Evolutionary conservation across 2,888 invertebrate genomes (phyloP).

Genomic region (Brenthis ino): DNA sequence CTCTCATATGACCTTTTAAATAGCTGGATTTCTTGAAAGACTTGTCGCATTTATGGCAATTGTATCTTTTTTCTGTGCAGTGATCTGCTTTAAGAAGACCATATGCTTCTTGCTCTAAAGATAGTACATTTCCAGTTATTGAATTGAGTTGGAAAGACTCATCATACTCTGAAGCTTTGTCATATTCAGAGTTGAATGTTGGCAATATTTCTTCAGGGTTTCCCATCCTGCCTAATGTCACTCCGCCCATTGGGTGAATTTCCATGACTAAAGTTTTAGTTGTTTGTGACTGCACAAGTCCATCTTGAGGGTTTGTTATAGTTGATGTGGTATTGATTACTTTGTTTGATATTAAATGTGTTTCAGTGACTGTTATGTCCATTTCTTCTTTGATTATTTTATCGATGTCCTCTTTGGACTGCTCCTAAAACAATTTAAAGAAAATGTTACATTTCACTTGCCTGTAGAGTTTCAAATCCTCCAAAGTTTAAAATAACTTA

Average conservation of each 20-base stretch:
- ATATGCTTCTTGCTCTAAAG: slow-evolving; percentile 72
- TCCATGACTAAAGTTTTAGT: slow-evolving; percentile 72
- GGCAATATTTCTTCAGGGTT: slow-evolving; percentile 71
- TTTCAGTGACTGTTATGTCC: slow-evolving; percentile 64
- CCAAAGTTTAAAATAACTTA: too few species aligned
- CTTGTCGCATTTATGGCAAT: slow-evolving; percentile 58
- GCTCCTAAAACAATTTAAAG: slow-evolving; percentile 43
- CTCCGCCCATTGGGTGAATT: slow-evolving; percentile 58
- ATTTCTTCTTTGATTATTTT: slow-evolving; percentile 62
- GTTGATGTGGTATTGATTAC: slow-evolving; percentile 68
- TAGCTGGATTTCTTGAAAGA: slow-evolving; percentile 45
- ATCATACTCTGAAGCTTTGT: slow-evolving; percentile 47
- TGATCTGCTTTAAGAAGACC: slow-evolving; percentile 58
- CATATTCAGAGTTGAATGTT: slow-evolving; percentile 46
- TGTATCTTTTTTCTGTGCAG: slow-evolving; percentile 18
- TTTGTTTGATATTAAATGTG: slow-evolving; percentile 70
- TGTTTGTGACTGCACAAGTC: slow-evolving; percentile 61
- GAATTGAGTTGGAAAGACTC: slow-evolving; percentile 71
- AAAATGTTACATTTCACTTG: background rate
- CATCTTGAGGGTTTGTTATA: slow-evolving; percentile 59
- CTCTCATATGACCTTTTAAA: slow-evolving; percentile 57
- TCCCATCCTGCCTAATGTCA: slow-evolving; percentile 48
- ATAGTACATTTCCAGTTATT: slow-evolving; percentile 68
- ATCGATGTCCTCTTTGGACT: slow-evolving; percentile 46
- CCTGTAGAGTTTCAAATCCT: too few species aligned